These are phyloP conservation scores for Xanthia icteritia DNA, from an alignment of 2,888 invertebrate genomes.

Conservation along the genomic window DNA sequence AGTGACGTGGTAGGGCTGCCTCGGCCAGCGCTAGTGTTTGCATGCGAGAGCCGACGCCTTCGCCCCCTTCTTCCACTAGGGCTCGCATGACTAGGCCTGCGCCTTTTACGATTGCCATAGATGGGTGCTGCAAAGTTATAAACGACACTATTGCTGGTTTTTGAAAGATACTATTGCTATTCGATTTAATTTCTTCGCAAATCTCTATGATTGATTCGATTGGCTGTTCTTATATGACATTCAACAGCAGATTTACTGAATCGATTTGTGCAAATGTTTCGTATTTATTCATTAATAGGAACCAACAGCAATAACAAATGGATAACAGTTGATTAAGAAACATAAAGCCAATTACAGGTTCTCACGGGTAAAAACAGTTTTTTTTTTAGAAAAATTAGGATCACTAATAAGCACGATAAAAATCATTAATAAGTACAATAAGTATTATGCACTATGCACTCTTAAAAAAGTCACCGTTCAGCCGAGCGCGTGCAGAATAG, in stretches of 20 bases:
- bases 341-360: too few relatives aligned
- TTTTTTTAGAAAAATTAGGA: too few relatives aligned
- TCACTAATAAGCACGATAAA: too few relatives aligned
- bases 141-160: neutral
- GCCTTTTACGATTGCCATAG: constrained; percentile 99
- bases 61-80: constrained; percentile 98
- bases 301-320: too few relatives aligned
- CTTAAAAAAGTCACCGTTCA: too few relatives aligned
- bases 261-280: neutral
- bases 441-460: too few relatives aligned
- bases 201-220: neutral
- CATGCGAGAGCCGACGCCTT: constrained; percentile 97
- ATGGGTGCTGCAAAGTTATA: constrained; percentile 93
- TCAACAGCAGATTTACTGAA: neutral
- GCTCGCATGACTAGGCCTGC: constrained; percentile 99
- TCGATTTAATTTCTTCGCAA: neutral
- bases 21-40: constrained; percentile 98
- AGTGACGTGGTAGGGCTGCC: constrained; percentile 98
- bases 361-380: too few relatives aligned
- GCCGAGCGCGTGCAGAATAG: too few relatives aligned
- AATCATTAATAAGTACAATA: too few relatives aligned
- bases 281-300: too few relatives aligned
- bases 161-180: neutral
- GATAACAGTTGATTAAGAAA: too few relatives aligned
- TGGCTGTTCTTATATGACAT: neutral